Percentiles rank a stretch among this genome's conserved stretches.
These are phyloP conservation scores for Distichodus sexfasciatus DNA, from an alignment of 2,797 vertebrate genomes.

Conservation along the genomic window DNA sequence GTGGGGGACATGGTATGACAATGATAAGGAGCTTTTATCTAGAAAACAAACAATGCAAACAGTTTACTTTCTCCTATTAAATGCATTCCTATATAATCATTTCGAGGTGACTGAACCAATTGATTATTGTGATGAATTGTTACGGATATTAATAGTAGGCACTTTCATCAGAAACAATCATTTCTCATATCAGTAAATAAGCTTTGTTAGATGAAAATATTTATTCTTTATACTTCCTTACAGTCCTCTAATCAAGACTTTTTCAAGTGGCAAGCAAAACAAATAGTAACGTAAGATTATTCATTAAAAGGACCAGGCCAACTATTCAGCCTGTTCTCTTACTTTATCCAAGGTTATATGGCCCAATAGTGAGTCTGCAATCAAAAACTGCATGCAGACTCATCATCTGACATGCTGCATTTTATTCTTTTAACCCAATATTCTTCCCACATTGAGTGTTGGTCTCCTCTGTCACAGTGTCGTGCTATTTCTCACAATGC, in stretches of 20 bases:
- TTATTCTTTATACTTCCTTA: no score
- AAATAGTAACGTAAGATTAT: no score
- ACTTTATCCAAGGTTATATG: no score
- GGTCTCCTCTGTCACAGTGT: background rate
- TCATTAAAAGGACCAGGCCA: no score
- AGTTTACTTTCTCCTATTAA: background rate
- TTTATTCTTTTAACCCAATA: no score
- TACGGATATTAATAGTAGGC: background rate
- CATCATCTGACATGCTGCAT: no score
- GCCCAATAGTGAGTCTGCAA: no score
- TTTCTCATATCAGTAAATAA: background rate
- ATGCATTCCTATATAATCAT: background rate
- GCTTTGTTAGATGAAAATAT: background rate
- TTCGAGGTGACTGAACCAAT: constrained; percentile 6
- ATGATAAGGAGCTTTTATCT: constrained; percentile 30
- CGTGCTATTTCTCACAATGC: background rate
- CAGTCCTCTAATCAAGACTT: no score
- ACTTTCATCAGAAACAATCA: background rate
- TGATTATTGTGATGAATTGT: constrained; percentile 18
- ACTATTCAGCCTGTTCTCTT: no score
- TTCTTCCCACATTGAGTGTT: no score
- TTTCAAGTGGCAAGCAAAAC: no score
- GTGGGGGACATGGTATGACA: background rate
- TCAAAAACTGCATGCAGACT: no score
- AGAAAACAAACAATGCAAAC: background rate